Evolutionary conservation across 2,888 invertebrate species (phyloP), one percentile per base, ranked within the genome.

Genomic region (Erebia epiphron): DNA sequence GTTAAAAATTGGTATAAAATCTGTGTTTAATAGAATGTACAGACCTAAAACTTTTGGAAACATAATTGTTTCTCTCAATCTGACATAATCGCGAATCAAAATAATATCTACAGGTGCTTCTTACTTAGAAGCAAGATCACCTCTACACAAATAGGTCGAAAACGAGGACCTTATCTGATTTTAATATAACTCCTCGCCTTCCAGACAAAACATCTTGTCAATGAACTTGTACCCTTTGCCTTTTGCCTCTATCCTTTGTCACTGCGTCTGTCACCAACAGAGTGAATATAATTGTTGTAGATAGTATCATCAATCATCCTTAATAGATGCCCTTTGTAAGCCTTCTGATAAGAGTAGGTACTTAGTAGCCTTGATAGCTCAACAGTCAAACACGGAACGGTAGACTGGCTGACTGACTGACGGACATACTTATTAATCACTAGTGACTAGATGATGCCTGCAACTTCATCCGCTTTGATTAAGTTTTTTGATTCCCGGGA

Each of bases 221-320:
- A 62, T 62, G 49, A 14, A n/a, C 60, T 52, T 16, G 52, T n/a
- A 26, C 13, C 62, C 62, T 62, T 46, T 16, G 43, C 69, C 46
- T 57, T 63, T 63, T 11, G 49, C 49, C 49, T 57, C 49, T 50
- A 50, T n/a, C 63, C 64, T 52, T 68, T 68, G 61, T 68, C 61
- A 57, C 57, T 46, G 43, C 21, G 46, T 50, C 64, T 64, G 69
- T 64, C 69, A 64, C 43, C 8, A 66, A 21, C 66, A 66, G 56
- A 57, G 18, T 43, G 16, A 56, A 66, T 66, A 66, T 56, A n/a
- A n/a, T 66, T 66, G 56, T 4, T 21, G 43, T 56, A 18, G 54
- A 66, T 56, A 43, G 46, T 21, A 57, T 56, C 46, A 56, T 56
- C 16, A 46, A 66, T 66, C 66, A 57, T 66, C 18, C 56, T 16